Evolutionary conservation across 2,888 invertebrate species (phyloP).

Genomic region (Harpalus rubripes): DNA sequence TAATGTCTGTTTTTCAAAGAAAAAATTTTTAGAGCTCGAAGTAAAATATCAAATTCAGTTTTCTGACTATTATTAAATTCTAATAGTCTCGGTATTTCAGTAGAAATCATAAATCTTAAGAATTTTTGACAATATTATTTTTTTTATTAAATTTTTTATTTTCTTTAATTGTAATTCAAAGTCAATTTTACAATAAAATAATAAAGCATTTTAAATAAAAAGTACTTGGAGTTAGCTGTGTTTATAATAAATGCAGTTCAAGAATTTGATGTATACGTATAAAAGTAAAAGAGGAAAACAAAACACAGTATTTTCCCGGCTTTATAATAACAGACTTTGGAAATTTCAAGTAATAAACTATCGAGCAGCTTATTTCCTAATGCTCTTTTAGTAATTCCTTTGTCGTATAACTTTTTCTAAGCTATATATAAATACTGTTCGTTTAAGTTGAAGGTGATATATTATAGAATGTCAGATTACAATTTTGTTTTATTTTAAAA

Average conservation of each 20-base stretch:
- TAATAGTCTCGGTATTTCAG: no score
- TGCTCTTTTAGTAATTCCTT: constrained; percentile 1
- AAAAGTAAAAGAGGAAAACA: not conserved
- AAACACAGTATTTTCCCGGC: not conserved
- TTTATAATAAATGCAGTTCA: not conserved
- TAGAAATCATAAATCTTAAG: no score
- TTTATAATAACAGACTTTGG: not conserved
- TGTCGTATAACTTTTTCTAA: not conserved
- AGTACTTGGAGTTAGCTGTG: not conserved
- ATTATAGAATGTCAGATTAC: not conserved
- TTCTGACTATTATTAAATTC: no score
- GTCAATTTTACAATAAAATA: no score
- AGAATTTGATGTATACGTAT: not conserved
- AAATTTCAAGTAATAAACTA: not conserved
- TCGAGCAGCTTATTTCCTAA: not conserved
- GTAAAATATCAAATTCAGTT: no score
- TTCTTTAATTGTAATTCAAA: no score
- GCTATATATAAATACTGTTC: not conserved
- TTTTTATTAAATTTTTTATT: no score
- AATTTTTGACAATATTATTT: no score
- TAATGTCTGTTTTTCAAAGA: no score
- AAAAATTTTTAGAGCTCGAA: no score
- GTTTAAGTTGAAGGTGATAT: not conserved
- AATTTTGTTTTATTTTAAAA: not conserved
- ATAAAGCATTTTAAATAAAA: not conserved